A percentile compares a stretch with the other conserved stretches of the same genome.
Evolutionary conservation across 2,888 invertebrate species (phyloP).

Genomic region (Perdita meconis): DNA sequence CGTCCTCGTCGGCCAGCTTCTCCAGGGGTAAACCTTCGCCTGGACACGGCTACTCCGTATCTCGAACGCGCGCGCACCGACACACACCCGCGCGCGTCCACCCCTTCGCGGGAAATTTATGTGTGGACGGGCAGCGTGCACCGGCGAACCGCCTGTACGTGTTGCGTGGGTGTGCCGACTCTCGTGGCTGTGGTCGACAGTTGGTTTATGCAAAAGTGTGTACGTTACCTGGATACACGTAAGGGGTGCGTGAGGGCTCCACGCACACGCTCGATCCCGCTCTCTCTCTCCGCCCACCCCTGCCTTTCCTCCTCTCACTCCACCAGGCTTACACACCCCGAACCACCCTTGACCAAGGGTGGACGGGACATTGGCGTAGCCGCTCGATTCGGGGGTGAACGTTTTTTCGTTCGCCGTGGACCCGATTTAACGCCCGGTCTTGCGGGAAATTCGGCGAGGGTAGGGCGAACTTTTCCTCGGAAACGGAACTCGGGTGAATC

Average conservation of each 20-base stretch:
- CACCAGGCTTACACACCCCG: slow-evolving; percentile 64
- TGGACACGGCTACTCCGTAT: slow-evolving; percentile 66
- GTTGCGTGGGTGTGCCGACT: slow-evolving; percentile 13
- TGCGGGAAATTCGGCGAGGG: not conserved
- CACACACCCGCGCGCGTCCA: slow-evolving; percentile 11
- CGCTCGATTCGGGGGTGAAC: slow-evolving; percentile 7
- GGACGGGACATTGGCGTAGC: slow-evolving; percentile 77
- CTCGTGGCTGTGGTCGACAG: slow-evolving; percentile 20
- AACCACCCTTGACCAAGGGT: slow-evolving; percentile 75
- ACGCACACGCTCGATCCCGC: slow-evolving; percentile 48
- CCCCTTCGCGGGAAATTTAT: slow-evolving; percentile 45
- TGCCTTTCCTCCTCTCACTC: slow-evolving; percentile 65
- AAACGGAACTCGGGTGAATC: no score
- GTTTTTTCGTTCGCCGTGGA: slow-evolving; percentile 19
- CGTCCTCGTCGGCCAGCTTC: slow-evolving; percentile 44
- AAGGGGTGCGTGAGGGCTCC: slow-evolving; percentile 52
- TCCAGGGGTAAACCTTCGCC: slow-evolving; percentile 61
- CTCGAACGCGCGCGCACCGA: slow-evolving; percentile 24
- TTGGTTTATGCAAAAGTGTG: slow-evolving; percentile 67
- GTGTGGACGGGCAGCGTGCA: slow-evolving; percentile 20
- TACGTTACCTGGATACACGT: slow-evolving; percentile 62
- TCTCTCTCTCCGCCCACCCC: slow-evolving; percentile 45
- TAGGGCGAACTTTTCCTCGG: not conserved
- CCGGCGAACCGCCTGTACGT: slow-evolving; percentile 20
- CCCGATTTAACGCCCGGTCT: not conserved